A percentile compares a stretch with the other conserved stretches of the same genome.
Conservation (phyloP, 2,797 vertebrate species). For the Poeciliopsis turneri region DNA sequence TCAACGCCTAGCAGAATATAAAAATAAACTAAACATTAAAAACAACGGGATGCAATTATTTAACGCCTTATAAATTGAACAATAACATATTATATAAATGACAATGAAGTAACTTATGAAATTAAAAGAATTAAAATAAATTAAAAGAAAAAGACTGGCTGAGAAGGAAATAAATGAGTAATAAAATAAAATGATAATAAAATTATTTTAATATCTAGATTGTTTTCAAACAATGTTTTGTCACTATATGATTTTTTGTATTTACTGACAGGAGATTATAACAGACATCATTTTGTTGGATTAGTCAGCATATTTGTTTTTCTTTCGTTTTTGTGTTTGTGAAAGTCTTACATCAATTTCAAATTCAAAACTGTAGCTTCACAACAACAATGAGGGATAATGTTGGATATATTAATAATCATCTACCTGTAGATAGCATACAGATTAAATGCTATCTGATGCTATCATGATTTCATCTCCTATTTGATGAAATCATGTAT, state of each 20-base stretch:
- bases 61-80: neutral
- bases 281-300: neutral
- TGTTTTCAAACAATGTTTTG: neutral
- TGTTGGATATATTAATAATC: neutral
- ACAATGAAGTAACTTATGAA: neutral
- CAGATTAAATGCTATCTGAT: constrained; percentile 22
- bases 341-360: neutral
- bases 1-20: neutral
- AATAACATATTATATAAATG: neutral
- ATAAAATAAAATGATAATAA: too few relatives aligned
- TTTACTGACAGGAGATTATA: neutral
- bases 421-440: constrained; percentile 1
- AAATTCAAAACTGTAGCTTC: neutral
- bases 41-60: neutral
- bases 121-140: neutral
- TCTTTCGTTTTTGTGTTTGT: neutral
- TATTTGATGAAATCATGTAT: constrained; percentile 22
- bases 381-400: neutral
- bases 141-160: neutral
- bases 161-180: neutral
- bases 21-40: neutral
- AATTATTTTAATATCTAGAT: too few relatives aligned
- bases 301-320: neutral
- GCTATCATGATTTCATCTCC: too few relatives aligned
- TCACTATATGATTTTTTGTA: neutral